phyloP scores from a whole-genome alignment of 2,797 vertebrate genomes.

The Dermochelys coriacea region DNA sequence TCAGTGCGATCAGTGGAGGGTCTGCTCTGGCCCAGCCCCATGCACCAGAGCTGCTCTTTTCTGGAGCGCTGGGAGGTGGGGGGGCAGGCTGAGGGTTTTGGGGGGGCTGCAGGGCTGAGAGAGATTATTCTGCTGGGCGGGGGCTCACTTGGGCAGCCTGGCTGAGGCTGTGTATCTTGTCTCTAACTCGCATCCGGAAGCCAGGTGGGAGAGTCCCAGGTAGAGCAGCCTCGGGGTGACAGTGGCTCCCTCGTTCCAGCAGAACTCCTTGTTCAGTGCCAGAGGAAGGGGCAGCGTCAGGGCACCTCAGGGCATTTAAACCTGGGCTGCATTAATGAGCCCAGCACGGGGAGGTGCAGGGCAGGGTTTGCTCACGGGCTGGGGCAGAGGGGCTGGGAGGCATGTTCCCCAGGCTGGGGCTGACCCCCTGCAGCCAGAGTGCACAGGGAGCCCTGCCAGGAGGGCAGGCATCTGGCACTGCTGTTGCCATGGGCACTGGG shows the following conservation, averaged over 20 bases:
- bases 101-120: too few species aligned
- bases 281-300: background rate
- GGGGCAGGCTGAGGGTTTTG: background rate
- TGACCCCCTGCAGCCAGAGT: too few species aligned
- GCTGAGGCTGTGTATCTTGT: background rate
- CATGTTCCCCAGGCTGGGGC: background rate
- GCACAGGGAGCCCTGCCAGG: background rate
- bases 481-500: constrained; percentile 69
- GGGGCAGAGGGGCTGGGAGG: background rate
- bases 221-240: background rate
- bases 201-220: background rate
- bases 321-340: background rate
- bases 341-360: background rate
- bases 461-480: constrained; percentile 41
- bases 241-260: background rate
- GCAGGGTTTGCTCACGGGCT: background rate
- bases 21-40: too few species aligned
- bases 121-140: too few species aligned
- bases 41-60: too few species aligned
- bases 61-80: too few species aligned
- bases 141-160: background rate
- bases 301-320: background rate
- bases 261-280: too few species aligned
- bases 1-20: too few species aligned
- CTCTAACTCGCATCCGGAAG: background rate